These are phyloP conservation scores for Burhinus oedicnemus DNA, from an alignment of 2,113 vertebrate genomes.

Conservation along the genomic window DNA sequence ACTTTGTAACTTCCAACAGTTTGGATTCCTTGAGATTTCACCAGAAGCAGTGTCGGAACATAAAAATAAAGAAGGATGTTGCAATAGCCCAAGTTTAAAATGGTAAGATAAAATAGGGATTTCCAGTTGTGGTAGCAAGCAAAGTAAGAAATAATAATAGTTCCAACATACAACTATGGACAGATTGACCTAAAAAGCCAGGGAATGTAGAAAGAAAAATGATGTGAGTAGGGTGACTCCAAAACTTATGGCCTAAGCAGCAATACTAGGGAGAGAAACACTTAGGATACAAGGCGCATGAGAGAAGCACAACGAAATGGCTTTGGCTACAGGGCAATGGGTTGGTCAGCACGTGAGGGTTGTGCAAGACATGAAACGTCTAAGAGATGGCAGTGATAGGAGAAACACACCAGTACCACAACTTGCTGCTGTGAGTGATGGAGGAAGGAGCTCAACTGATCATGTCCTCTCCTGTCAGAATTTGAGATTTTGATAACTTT, in stretches of 20 bases:
- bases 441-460: background rate
- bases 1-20: background rate
- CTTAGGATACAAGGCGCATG: fast-evolving
- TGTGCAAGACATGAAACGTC: background rate
- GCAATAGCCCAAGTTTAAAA: background rate
- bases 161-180: background rate
- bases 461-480: background rate
- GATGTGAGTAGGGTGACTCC: background rate
- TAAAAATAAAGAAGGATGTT: background rate
- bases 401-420: background rate
- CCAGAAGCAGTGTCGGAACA: background rate
- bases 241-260: background rate
- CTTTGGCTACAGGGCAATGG: background rate
- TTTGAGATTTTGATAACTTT: background rate
- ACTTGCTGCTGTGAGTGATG: background rate
- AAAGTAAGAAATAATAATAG: background rate
- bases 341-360: background rate
- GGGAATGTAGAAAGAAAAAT: background rate
- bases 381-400: background rate
- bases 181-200: background rate
- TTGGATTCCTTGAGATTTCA: background rate
- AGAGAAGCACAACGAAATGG: background rate
- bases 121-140: background rate
- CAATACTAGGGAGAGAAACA: background rate
- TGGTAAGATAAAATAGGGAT: background rate